Evolutionary conservation across 1,140 invertebrate species (phyloP).

Genomic region (Hyles vespertilio): DNA sequence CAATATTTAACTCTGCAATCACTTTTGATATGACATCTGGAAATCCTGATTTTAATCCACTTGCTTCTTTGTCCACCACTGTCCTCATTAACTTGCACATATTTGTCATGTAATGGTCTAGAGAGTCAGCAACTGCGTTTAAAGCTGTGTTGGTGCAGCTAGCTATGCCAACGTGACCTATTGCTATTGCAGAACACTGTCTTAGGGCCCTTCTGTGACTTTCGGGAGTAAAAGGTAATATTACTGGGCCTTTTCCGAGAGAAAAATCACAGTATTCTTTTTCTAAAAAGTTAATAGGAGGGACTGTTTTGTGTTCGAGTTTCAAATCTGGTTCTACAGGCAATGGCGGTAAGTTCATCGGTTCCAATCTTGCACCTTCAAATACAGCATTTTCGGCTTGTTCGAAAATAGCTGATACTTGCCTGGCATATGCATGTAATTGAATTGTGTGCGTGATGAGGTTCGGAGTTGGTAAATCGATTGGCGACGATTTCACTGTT

Average conservation of each 20-base stretch:
- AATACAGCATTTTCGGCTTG: slow-evolving; percentile 53
- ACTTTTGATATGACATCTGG: slow-evolving; percentile 70
- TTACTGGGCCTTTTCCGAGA: slow-evolving; percentile 55
- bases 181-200: slow-evolving; percentile 67
- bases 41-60: slow-evolving; percentile 58
- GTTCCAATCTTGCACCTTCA: slow-evolving; percentile 49
- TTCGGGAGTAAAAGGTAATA: slow-evolving; percentile 60
- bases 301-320: slow-evolving; percentile 44
- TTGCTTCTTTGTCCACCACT: slow-evolving; percentile 64
- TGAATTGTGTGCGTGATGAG: slow-evolving; percentile 64
- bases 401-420: slow-evolving; percentile 51
- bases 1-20: slow-evolving; percentile 67
- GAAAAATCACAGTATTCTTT: slow-evolving; percentile 70
- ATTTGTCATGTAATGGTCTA: slow-evolving; percentile 64
- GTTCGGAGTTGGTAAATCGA: slow-evolving; percentile 61
- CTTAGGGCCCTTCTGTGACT: slow-evolving; percentile 60
- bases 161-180: slow-evolving; percentile 59
- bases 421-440: slow-evolving; percentile 51
- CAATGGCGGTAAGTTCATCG: slow-evolving; percentile 45
- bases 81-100: slow-evolving; percentile 65
- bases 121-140: slow-evolving; percentile 57
- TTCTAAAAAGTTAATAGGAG: slow-evolving; percentile 57
- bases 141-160: slow-evolving; percentile 61
- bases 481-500: slow-evolving; percentile 60
- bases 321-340: slow-evolving; percentile 50